Percentiles rank a stretch among this genome's conserved stretches.
Conservation (phyloP, 1,140 invertebrate genomes). For the Odontomachus brunneus region DNA sequence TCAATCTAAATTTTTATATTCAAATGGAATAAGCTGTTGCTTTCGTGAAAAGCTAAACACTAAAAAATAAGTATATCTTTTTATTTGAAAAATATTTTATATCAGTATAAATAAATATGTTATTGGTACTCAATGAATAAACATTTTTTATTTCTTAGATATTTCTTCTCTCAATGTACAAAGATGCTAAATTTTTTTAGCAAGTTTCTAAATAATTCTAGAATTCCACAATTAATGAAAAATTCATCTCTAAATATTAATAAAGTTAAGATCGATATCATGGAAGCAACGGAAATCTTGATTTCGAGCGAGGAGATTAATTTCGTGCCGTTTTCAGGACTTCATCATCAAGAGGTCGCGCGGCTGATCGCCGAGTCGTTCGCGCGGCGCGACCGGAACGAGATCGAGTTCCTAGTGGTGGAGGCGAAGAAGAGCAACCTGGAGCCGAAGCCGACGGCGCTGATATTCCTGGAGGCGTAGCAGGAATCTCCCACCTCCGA, state of each 20-base stretch:
- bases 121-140: no score
- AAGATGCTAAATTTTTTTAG: no score
- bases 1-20: no score
- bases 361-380: constrained; percentile 95
- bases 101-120: no score
- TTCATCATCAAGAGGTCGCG: constrained; percentile 92
- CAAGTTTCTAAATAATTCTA: no score
- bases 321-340: constrained; percentile 76
- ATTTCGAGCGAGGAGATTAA: not conserved
- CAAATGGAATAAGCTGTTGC: no score
- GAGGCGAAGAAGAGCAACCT: constrained; percentile 96
- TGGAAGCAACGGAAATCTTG: not conserved
- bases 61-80: no score
- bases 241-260: not conserved
- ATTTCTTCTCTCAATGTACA: no score
- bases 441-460: constrained; percentile 94
- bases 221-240: not conserved
- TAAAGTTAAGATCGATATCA: not conserved
- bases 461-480: constrained; percentile 95
- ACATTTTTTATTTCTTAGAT: no score
- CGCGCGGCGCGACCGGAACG: constrained; percentile 92
- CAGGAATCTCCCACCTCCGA: constrained; percentile 86
- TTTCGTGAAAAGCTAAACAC: no score
- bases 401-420: constrained; percentile 95
- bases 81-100: no score